Base-by-base conservation (phyloP, 1,140 invertebrate genomes). In the Drosophila fuyamai region DNA sequence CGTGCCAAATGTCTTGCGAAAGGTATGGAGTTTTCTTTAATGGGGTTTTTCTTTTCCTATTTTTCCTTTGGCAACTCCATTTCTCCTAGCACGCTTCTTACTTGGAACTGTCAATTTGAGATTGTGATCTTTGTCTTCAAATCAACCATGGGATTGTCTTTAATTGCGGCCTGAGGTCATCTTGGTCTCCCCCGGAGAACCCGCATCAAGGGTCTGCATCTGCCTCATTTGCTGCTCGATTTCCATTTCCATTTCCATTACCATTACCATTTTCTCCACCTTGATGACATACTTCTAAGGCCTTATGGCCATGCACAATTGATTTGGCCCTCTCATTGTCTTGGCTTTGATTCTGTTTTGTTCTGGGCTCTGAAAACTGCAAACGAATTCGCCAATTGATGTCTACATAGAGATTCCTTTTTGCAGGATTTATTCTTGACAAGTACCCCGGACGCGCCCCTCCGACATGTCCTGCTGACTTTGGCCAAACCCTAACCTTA, bases 301-400 rank as follows among this genome's bases (percentile, higher is more conserved):
- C 47, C 62, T 76, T 74, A 80, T 81, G 71, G 70, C 79, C 80
- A 79, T 82, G 61, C 50, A 83, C 70, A 81, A 83, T 83, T 83
- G 79, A 81, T 79, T 75, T 50, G 50, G 68, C 40, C 38, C 41
- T 48, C 46, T 62, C 47, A 48, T 48, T 48, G 56, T 66, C 61
- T 29, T 38, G 38, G 14, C 32, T 68, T 68, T 70, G 66, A 54
- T 68, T 70, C 68, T 56, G 66, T 32, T 27, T 67, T 54, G 76
- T 44, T 16, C 46, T 51, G 44, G 47, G 47, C 63, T 14, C 38
- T 0, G 55, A 35, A 81, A 68, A 62, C 29, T 71, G 78, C 40
- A 55, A 81, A 58, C 60, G 83, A 71, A 79, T 85, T 61, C 55
- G 36, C 60, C 73, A 62, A 70, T 83, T 83, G 81, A 85, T 67